Percentiles rank a stretch among this genome's conserved stretches.
Evolutionary conservation across 2,113 vertebrate genomes (phyloP).

Genomic region (Psilopsiagon aurifrons): DNA sequence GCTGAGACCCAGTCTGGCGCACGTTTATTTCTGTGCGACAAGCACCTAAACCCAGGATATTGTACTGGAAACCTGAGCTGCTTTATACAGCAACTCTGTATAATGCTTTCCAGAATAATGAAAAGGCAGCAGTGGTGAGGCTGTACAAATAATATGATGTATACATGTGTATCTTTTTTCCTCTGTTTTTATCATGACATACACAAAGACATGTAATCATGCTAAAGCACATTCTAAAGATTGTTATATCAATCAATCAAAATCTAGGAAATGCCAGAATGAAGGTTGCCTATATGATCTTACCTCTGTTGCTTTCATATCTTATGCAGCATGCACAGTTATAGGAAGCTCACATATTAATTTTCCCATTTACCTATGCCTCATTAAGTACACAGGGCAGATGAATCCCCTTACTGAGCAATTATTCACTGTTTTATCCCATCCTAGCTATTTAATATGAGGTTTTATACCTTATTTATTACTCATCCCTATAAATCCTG

Average conservation of each 20-base stretch:
- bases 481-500: background rate
- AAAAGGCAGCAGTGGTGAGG: background rate
- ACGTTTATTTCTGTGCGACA: background rate
- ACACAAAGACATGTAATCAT: background rate
- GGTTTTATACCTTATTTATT: background rate
- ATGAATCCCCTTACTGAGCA: background rate
- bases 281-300: background rate
- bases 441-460: background rate
- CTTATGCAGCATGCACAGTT: background rate
- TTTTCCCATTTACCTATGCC: background rate
- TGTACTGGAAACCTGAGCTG: constrained; percentile 52
- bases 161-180: background rate
- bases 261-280: background rate
- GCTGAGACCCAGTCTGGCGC: background rate
- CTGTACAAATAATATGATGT: background rate
- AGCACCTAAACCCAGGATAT: constrained; percentile 37
- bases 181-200: background rate
- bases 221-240: background rate
- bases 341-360: background rate
- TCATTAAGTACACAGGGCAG: background rate
- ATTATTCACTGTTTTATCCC: background rate
- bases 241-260: background rate
- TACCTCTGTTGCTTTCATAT: background rate
- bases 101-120: constrained; percentile 59
- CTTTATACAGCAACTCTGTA: background rate